Base-by-base conservation (phyloP, 2,888 invertebrate genomes). In the Osmoderma eremita region DNA sequence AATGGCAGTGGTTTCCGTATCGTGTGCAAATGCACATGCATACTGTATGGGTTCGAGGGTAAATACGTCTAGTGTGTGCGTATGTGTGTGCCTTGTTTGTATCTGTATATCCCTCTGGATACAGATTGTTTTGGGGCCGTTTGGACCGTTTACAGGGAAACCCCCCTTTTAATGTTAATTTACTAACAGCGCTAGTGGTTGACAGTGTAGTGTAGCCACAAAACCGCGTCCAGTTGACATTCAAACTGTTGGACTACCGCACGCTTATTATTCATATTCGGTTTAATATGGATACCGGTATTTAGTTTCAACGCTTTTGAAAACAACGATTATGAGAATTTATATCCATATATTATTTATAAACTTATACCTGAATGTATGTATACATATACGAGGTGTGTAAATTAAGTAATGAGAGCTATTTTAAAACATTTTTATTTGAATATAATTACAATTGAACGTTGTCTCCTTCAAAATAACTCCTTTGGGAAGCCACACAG, bases 1-100 rank as follows among this genome's bases (percentile, higher is more conserved):
- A 77, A 74, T 75, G 73, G 74, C 75, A 74, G 73, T 76, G 75
- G 78, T 78, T 76, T 61, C 45, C 30, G 30, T 61, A 61, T 61
- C 18, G 39, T 42, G 24, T 48, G 58, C 45, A 61, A 45, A 42
- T 58, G 58, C 42, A 22, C 12, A 30, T 61, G 24, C 50, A 30
- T 24, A 30, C 50, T 51, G 30, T 61, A 53, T 50, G 41, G 51
- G 62, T 58, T 67, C 53, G 58, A 64, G 64, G 39, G 68, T 53
- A 68, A 68, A 68, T 68, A 65, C 61, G 41, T 53, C 66, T 54
- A 61, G 58, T 24, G 36, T 45, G 58, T 24, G 36, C 30, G 45
- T 61, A 22, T 56, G 56, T 56, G 39, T 54, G 48, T 2, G 64
- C 58, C 48, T 45, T 65, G 66, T 68, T 68, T 68, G 63, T 66